These are phyloP conservation scores for Candoia aspera DNA, from an alignment of 2,113 vertebrate species.

Conservation along the genomic window DNA sequence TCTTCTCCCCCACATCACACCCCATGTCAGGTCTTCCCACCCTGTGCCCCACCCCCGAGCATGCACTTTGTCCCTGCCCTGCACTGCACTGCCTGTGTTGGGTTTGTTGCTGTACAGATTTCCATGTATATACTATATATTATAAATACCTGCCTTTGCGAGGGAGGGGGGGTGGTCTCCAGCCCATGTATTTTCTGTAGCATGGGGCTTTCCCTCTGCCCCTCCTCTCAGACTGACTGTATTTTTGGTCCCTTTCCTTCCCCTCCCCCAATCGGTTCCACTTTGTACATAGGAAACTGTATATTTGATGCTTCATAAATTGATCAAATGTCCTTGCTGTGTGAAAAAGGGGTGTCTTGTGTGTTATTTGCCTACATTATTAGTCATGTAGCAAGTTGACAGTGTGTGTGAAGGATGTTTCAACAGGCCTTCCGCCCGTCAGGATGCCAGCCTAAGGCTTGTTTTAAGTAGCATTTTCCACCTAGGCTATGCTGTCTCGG, in stretches of 20 bases:
- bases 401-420: too few species aligned
- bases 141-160: constrained; percentile 33
- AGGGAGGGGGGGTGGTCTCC: not conserved
- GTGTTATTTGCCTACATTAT: constrained; percentile 10
- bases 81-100: constrained; percentile 34
- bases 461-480: not conserved
- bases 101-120: constrained; percentile 39
- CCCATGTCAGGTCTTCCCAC: constrained; percentile 27
- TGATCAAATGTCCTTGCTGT: constrained; percentile 66
- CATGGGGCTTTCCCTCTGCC: constrained; percentile 7
- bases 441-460: not conserved
- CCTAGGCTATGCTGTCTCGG: not conserved
- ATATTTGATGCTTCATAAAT: constrained; percentile 79
- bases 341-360: constrained; percentile 21
- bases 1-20: not conserved
- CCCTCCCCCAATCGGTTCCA: constrained; percentile 49
- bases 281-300: constrained; percentile 76
- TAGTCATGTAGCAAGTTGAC: not conserved
- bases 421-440: not conserved
- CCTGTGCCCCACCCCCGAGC: constrained; percentile 22
- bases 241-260: constrained; percentile 6
- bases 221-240: constrained; percentile 15
- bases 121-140: constrained; percentile 33
- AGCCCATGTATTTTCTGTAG: constrained; percentile 8
- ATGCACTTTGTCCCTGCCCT: constrained; percentile 34